phyloP scores from a whole-genome alignment of 2,888 invertebrate genomes.

The Ochropleura leucogaster region DNA sequence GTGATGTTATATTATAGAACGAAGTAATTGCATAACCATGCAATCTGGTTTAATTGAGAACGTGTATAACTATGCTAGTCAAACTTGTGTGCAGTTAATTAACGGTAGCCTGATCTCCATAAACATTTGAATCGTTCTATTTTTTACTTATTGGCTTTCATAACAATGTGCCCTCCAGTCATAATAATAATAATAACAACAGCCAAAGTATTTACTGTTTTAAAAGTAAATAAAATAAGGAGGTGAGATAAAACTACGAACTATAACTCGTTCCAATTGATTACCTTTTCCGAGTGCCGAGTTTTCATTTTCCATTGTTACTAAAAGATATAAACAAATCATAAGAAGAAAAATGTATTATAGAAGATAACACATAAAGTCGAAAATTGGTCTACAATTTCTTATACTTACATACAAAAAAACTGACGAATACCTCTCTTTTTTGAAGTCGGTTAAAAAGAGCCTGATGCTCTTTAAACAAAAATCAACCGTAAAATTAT shows the following conservation, averaged over 20 bases:
- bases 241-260: neutral
- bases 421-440: neutral
- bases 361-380: too few relatives aligned
- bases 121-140: neutral
- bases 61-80: neutral
- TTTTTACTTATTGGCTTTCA: neutral
- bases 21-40: conserved; percentile 2
- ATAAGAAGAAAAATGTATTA: too few relatives aligned
- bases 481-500: neutral
- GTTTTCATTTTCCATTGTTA: too few relatives aligned
- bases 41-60: neutral
- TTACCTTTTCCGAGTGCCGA: too few relatives aligned
- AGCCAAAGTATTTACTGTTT: neutral
- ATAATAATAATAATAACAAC: neutral
- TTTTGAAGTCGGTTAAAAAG: neutral
- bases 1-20: neutral
- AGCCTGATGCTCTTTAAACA: neutral
- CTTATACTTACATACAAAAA: too few relatives aligned
- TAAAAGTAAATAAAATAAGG: neutral
- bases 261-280: too few relatives aligned
- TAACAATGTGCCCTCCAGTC: neutral
- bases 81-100: neutral
- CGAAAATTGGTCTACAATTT: too few relatives aligned
- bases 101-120: neutral
- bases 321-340: too few relatives aligned